phyloP scores from a whole-genome alignment of 2,888 invertebrate genomes.

The Cerceris ruficornis region DNA sequence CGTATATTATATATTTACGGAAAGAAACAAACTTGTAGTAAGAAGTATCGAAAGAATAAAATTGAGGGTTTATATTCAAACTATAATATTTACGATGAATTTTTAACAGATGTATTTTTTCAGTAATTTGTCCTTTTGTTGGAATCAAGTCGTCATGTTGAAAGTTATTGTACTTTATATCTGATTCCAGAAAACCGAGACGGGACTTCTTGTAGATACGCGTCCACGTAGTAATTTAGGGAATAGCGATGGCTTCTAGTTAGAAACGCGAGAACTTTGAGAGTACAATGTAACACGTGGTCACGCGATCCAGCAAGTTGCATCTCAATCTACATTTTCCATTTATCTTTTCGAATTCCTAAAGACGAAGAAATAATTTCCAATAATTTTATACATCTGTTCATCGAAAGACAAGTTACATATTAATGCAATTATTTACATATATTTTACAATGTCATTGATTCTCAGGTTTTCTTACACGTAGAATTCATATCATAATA shows the following conservation, averaged over 20 bases:
- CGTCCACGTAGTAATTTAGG: constrained; percentile 26
- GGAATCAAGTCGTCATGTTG: neutral
- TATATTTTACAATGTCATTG: too few relatives aligned
- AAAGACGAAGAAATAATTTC: too few relatives aligned
- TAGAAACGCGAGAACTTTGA: constrained; percentile 5
- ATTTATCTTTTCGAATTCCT: neutral
- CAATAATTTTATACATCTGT: too few relatives aligned
- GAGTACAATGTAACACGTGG: constrained; percentile 28
- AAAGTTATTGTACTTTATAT: neutral
- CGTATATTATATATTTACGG: too few relatives aligned
- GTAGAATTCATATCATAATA: too few relatives aligned
- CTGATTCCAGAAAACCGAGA: neutral
- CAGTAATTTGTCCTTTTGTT: neutral
- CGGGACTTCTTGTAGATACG: constrained; percentile 40
- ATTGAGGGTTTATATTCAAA: too few relatives aligned
- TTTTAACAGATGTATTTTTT: neutral
- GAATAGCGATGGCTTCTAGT: constrained; percentile 29
- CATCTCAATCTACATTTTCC: neutral
- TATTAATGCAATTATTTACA: too few relatives aligned
- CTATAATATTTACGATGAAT: too few relatives aligned
- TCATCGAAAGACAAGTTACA: too few relatives aligned
- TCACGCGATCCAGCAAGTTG: constrained; percentile 18
- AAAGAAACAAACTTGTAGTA: too few relatives aligned
- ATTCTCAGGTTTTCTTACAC: too few relatives aligned
- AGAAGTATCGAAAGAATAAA: too few relatives aligned